Evolutionary conservation across 2,888 invertebrate species (phyloP), one percentile per base, ranked within the genome.

Genomic region (Iselma pallidipennis): DNA sequence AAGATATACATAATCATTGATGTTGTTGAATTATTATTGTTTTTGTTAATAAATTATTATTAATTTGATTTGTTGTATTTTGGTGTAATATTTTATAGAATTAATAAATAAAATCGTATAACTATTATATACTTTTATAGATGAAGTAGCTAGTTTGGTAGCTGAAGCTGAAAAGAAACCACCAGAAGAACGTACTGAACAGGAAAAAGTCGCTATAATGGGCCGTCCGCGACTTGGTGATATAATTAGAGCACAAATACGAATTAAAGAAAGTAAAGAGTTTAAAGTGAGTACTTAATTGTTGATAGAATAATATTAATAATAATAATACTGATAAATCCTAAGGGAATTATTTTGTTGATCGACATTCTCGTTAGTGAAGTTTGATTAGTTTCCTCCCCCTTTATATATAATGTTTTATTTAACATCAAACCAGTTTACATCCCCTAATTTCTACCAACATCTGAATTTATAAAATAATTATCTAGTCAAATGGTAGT

Each of bases 221-320:
- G 98, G 98, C 29, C 90, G 91, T 76, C 98, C 99, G 3, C 88
- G 92, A 73, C 86, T 95, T 65, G 98, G 98, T 2, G 96, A 97
- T 71, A 87, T 91, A 78, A 88, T 88, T 69, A 87, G 92, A 72
- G 91, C 94, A 61, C 91, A 93, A 84, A 88, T 99, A 76, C 88
- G 95, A 78, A 92, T 99, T 78, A 95, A 94, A 78, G 99, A 99
- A 83, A 98, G 96, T 85, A 95, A 95, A 83, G 98, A 99, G 83
- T 99, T 99, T 83, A 98, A 97, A 91, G 97, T 96, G 82, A 83
- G 83, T 67, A 49, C 26, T 26, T 14, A 37, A 19, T 14, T 45
- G 21, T 16, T 21, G 48, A 21, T 21, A 45, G 2, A 45, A 21
- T 14, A n/a, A n/a, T n/a, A n/a, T n/a, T n/a, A n/a, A n/a, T n/a